Conservation (phyloP, 2,113 vertebrate species). For the Delphinapterus leucas region DNA sequence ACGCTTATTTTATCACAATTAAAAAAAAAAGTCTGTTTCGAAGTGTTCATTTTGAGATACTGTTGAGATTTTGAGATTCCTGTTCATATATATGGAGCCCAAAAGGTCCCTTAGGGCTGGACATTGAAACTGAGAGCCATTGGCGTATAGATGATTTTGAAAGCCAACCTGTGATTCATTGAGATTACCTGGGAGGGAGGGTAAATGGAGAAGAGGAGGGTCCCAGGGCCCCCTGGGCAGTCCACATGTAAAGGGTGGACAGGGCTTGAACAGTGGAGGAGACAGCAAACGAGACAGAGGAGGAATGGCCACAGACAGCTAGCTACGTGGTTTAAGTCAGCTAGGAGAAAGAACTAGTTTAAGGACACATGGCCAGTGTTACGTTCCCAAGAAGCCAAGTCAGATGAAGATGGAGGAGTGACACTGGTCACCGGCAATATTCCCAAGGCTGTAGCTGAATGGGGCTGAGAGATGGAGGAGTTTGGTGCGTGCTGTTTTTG, state of each 20-base stretch:
- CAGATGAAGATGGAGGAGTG: neutral
- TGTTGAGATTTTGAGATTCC: neutral
- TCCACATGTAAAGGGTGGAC: neutral
- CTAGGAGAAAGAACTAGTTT: neutral
- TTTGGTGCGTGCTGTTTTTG: neutral
- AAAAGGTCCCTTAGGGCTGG: neutral
- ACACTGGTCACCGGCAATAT: neutral
- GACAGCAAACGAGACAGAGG: neutral
- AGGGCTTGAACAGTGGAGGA: accelerated
- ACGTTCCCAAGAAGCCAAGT: neutral
- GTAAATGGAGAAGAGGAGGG: neutral
- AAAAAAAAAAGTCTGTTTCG: neutral
- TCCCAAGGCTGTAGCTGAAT: neutral
- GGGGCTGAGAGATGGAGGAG: neutral
- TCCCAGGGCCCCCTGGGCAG: neutral
- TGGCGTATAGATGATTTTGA: neutral
- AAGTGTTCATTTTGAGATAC: conserved; percentile 2
- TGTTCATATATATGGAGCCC: neutral
- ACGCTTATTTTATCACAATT: neutral
- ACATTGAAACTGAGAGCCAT: neutral
- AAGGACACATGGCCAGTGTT: neutral
- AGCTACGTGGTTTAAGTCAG: neutral
- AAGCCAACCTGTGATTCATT: neutral
- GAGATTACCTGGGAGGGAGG: neutral
- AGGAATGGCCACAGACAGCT: neutral